Evolutionary conservation across 2,113 vertebrate genomes (phyloP), one percentile per base, ranked within the genome.

Genomic region (Peromyscus polionotus): DNA sequence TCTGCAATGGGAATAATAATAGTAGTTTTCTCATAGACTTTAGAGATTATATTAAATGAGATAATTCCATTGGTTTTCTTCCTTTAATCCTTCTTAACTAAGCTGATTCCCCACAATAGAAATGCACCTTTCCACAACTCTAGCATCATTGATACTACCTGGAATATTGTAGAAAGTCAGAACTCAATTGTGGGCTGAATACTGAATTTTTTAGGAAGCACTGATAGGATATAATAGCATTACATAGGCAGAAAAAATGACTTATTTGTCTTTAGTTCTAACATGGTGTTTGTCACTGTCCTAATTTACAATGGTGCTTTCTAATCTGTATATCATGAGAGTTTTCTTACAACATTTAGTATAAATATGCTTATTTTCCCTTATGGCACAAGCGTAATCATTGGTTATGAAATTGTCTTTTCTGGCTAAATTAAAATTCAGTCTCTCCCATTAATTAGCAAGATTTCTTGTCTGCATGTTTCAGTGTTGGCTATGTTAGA

Each of bases 221-320:
- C 36, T 70, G 3, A 68, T 93, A 3, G 13, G 24, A 88, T 63
- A 7, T 77, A 77, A 16, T 39, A 88, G 31, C 45, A 85, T 92
- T 48, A 92, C 19, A 77, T 10, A 54, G 7, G 7, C 42, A 70
- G 20, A 63, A 81, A 51, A 89, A 90, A 75, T 76, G 5, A 42
- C 19, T 77, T 94, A 68, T 45, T 92, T 31, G 1, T 5, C 8
- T 39, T 97, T 90, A 68, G 26, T 88, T 73, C 96, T 19, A 91
- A 72, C 11, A 86, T 76, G 31, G 8, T 31, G 57, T 59, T 19
- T 26, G 28, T 6, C 0, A n/a, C 2, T 92, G 57, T 28, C 11
- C 3, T 95, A 63, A 94, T 88, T 96, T n/a, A 54, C 17, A 94
- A 90, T 73, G 42, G 26, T 93, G 36, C 16, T 87, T 93, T 95